Evolutionary conservation across 2,888 invertebrate genomes (phyloP), one percentile per base, ranked within the genome.

Genomic region (Troides aeacus): DNA sequence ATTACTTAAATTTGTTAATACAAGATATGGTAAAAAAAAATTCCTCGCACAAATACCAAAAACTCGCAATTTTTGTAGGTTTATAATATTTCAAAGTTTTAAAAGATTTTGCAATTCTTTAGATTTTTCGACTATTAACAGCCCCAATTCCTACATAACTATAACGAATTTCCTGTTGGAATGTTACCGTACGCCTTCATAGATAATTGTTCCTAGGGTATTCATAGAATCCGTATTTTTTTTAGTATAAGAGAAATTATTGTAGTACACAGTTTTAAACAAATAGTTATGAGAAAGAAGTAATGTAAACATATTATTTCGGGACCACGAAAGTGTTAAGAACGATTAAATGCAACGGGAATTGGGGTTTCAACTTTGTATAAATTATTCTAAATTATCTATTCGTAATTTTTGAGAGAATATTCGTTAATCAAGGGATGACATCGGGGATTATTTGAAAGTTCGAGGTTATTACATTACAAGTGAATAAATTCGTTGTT

Each of bases 291-390:
- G 18, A 39, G 10, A 57, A 57, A 21, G 12, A 62, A 57, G 30
- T 23, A 56, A 56, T 24, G 42, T 59, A 66, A 70, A 46, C 62
- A 66, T 66, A 66, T 70, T 66, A 70, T 70, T 70, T 70, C n/a
- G 71, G 72, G 72, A 70, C 71, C 72, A 71, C 50, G 65, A 30
- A 57, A 69, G 42, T 57, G n/a, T 58, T 18, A 50, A 30, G 17
- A 56, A 42, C n/a, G 12, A 17, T 56, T 60, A 30, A 53, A 62
- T 59, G 17, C 12, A 59, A 30, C 58, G 60, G 69, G 65, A 72
- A 67, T 71, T 70, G 70, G 67, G 73, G 62, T 66, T 46, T 21
- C 46, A 53, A 23, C 10, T 42, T 18, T 17, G 6, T 21, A 5
- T 57, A 58, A 65, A 65, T 23, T 23, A 10, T 46, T 46, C 7